A percentile compares a stretch with the other conserved stretches of the same genome.
Conservation (phyloP, 2,888 invertebrate species). For the Schizaphis graminum region DNA sequence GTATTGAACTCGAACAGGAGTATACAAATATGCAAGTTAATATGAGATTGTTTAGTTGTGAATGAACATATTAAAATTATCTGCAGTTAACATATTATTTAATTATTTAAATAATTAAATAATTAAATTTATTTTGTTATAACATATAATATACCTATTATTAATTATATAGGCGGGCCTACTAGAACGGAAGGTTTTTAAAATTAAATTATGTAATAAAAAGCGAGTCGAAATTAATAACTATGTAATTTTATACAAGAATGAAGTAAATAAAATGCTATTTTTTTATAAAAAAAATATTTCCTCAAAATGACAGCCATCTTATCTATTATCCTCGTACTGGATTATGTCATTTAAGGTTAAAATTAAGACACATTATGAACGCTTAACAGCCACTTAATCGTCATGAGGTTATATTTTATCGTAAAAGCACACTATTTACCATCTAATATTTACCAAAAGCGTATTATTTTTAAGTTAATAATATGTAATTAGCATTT, state of each 20-base stretch:
- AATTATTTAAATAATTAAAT: neutral
- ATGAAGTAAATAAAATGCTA: too few relatives aligned
- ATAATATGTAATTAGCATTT: neutral
- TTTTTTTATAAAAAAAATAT: too few relatives aligned
- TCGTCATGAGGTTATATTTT: neutral
- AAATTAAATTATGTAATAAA: too few relatives aligned
- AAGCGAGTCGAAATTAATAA: too few relatives aligned
- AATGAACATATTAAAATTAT: neutral
- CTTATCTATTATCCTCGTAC: neutral
- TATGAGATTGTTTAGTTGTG: neutral
- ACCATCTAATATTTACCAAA: neutral
- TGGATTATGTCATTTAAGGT: neutral
- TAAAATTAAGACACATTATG: neutral
- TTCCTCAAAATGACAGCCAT: too few relatives aligned
- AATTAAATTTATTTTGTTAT: neutral
- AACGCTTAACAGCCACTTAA: neutral
- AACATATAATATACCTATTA: neutral
- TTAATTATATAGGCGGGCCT: too few relatives aligned
- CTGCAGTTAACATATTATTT: neutral
- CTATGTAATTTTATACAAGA: too few relatives aligned
- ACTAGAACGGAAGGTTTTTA: too few relatives aligned
- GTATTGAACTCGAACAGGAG: neutral
- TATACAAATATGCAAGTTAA: neutral
- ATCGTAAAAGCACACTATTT: neutral
- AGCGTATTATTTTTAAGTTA: neutral